These are phyloP conservation scores for Heliconius melpomene DNA, from an alignment of 1,140 invertebrate genomes.

Conservation along the genomic window DNA sequence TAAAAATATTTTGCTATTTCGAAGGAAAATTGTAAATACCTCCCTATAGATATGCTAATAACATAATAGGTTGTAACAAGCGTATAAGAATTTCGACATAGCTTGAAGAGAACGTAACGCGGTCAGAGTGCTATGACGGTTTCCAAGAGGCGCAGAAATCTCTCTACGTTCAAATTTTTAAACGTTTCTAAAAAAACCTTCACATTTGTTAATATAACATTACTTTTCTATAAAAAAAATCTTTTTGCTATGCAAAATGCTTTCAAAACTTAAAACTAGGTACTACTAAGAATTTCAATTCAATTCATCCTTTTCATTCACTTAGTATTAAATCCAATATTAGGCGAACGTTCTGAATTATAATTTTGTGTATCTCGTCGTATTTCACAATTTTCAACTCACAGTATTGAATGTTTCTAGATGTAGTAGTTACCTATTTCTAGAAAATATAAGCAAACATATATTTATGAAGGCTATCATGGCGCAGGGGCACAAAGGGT, in stretches of 20 bases:
- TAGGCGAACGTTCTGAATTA: not conserved
- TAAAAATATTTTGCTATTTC: too few relatives aligned
- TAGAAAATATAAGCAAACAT: not conserved
- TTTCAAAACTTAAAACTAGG: not conserved
- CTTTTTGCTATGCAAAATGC: not conserved
- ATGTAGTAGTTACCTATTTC: not conserved
- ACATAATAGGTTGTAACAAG: too few relatives aligned
- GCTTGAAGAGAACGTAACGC: too few relatives aligned
- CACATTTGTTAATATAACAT: too few relatives aligned
- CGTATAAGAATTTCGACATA: too few relatives aligned
- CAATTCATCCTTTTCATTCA: conserved; percentile 2
- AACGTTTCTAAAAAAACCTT: too few relatives aligned
- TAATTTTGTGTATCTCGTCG: conserved; percentile 12
- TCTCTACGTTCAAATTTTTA: too few relatives aligned
- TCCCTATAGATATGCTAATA: too few relatives aligned
- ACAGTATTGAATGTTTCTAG: not conserved
- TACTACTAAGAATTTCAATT: not conserved
- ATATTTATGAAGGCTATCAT: not conserved
- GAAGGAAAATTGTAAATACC: too few relatives aligned
- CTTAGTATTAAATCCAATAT: conserved; percentile 7
- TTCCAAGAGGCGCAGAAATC: too few relatives aligned
- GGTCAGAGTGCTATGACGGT: too few relatives aligned
- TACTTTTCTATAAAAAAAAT: not conserved
- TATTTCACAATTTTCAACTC: too few relatives aligned
- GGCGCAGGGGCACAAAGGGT: not conserved